Conservation (phyloP, 2,797 vertebrate species). For the Cynopterus sphinx region DNA sequence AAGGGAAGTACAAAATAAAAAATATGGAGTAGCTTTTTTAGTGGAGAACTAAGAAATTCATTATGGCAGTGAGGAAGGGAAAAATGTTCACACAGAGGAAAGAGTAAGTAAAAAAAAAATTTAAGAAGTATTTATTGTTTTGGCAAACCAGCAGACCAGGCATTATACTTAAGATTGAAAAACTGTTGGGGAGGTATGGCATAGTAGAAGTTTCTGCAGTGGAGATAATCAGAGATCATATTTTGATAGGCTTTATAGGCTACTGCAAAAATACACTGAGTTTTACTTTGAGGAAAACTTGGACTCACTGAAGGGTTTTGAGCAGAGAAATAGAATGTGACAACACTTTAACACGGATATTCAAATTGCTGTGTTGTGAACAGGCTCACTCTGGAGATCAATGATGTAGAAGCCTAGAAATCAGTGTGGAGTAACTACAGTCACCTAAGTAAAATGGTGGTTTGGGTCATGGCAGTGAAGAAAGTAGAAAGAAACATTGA, state of each 20-base stretch:
- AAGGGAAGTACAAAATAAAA: neutral
- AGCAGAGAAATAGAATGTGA: neutral
- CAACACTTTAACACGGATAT: neutral
- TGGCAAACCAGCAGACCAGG: neutral
- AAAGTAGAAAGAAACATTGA: neutral
- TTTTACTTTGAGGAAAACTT: neutral
- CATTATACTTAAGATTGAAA: neutral
- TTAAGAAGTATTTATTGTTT: neutral
- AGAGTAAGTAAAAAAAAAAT: neutral
- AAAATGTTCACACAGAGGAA: neutral
- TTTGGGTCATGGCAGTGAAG: neutral
- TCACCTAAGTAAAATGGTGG: no score
- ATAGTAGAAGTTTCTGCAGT: neutral
- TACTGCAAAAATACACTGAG: neutral
- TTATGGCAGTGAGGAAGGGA: neutral
- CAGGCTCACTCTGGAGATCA: neutral
- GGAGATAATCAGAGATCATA: neutral
- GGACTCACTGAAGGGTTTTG: neutral
- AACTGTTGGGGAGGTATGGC: neutral
- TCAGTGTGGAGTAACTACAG: neutral
- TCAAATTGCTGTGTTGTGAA: neutral
- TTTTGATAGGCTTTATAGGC: neutral
- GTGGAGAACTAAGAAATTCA: neutral
- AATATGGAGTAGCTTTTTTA: neutral
- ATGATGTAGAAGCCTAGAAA: accelerated